Evolutionary conservation across 1,140 invertebrate species (phyloP).

Genomic region (Saxidomus purpurata): DNA sequence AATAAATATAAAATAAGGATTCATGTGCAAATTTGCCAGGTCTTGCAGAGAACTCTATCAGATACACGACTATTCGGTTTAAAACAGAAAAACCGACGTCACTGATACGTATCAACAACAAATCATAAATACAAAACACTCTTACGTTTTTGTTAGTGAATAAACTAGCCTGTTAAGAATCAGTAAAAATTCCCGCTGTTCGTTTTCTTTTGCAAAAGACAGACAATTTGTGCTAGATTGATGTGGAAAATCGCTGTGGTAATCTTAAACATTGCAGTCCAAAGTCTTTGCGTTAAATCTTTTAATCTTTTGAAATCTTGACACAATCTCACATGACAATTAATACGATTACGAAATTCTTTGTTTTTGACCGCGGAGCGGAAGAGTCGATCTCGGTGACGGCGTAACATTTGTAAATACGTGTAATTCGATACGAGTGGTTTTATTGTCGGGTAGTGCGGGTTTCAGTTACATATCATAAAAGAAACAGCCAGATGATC

Average conservation of each 20-base stretch:
- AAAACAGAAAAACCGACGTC: too few relatives aligned
- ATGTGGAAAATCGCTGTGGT: background rate
- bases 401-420: constrained; percentile 24
- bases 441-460: constrained; percentile 15
- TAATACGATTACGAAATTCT: constrained; percentile 60
- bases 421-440: background rate
- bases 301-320: constrained; percentile 44
- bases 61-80: too few relatives aligned
- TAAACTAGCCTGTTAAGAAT: too few relatives aligned
- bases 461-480: constrained; percentile 4
- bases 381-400: constrained; percentile 12
- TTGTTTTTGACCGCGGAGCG: constrained; percentile 43
- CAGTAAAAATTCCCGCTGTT: too few relatives aligned
- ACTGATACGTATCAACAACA: too few relatives aligned
- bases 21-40: too few relatives aligned
- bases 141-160: too few relatives aligned
- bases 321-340: constrained; percentile 40
- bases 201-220: background rate
- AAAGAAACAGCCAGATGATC: background rate
- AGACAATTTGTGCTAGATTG: background rate
- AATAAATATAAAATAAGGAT: too few relatives aligned
- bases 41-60: too few relatives aligned
- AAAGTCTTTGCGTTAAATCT: background rate
- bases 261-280: background rate
- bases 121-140: too few relatives aligned